Percentiles rank a stretch among this genome's conserved stretches.
These are phyloP conservation scores for Mormyrus proboscirostris DNA, from an alignment of 2,797 vertebrate species.

Conservation along the genomic window DNA sequence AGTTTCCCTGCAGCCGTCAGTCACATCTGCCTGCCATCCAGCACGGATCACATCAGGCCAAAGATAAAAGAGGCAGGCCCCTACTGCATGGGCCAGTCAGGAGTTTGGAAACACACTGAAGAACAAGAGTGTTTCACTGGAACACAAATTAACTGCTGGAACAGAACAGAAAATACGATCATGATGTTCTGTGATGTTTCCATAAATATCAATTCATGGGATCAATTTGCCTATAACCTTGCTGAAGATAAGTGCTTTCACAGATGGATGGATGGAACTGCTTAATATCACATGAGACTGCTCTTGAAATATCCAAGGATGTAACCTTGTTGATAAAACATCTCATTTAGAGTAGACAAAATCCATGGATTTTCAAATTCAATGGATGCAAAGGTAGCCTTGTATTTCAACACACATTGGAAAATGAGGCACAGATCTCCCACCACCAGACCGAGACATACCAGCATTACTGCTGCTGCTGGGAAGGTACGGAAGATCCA, in stretches of 20 bases:
- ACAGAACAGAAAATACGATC: neutral
- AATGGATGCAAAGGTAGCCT: neutral
- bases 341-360: neutral
- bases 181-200: neutral
- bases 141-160: constrained; percentile 29
- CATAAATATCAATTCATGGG: neutral
- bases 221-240: neutral
- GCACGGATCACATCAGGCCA: neutral
- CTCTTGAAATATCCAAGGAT: neutral
- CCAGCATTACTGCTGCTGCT: neutral
- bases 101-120: neutral
- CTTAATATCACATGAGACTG: neutral
- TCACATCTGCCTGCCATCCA: neutral
- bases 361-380: neutral
- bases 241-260: neutral
- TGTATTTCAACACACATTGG: neutral
- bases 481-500: neutral
- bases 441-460: neutral
- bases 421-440: neutral
- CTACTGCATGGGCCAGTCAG: neutral
- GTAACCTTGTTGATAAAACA: neutral
- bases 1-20: constrained; percentile 14
- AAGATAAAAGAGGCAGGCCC: neutral
- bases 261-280: neutral
- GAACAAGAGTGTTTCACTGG: neutral